Conservation (phyloP, 2,888 invertebrate genomes). For the Melolontha melolontha region DNA sequence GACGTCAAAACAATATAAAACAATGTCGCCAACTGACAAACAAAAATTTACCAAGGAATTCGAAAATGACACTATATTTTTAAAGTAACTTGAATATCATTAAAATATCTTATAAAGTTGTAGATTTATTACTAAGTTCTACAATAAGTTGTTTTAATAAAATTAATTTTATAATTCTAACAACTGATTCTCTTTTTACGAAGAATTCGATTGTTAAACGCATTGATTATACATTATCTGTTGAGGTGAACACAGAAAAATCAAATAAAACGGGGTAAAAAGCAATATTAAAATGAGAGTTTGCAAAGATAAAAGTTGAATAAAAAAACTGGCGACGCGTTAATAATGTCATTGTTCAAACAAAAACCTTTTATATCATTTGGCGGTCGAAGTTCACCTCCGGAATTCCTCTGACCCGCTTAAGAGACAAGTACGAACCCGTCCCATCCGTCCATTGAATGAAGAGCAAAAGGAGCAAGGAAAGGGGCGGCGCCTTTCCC, state of each 20-base stretch:
- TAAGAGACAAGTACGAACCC: conserved; percentile 16
- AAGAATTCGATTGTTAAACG: no score
- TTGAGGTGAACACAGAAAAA: conserved; percentile 4
- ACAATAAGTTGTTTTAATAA: no score
- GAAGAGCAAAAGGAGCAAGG: conserved; percentile 8
- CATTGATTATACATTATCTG: no score
- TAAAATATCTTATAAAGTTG: no score
- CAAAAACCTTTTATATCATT: conserved; percentile 36
- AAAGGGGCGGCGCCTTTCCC: conserved; percentile 13
- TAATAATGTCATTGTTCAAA: conserved; percentile 38
- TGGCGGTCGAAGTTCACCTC: conserved; percentile 25
- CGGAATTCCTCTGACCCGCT: conserved; percentile 1
- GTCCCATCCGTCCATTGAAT: conserved; percentile 4
- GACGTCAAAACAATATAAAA: no score
- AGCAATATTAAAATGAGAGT: conserved; percentile 29
- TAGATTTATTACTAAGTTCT: no score
- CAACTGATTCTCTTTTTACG: no score
- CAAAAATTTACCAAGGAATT: no score
- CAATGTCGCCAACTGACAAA: no score
- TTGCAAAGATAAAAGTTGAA: conserved; percentile 29
- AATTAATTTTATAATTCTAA: no score
- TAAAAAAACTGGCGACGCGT: conserved; percentile 34
- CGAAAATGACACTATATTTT: no score
- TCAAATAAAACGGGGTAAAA: conserved; percentile 18
- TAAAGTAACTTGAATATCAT: no score